A percentile compares a stretch with the other conserved stretches of the same genome.
These are phyloP conservation scores for Ctenoplectra terminalis DNA, from an alignment of 1,140 invertebrate species.

Conservation along the genomic window DNA sequence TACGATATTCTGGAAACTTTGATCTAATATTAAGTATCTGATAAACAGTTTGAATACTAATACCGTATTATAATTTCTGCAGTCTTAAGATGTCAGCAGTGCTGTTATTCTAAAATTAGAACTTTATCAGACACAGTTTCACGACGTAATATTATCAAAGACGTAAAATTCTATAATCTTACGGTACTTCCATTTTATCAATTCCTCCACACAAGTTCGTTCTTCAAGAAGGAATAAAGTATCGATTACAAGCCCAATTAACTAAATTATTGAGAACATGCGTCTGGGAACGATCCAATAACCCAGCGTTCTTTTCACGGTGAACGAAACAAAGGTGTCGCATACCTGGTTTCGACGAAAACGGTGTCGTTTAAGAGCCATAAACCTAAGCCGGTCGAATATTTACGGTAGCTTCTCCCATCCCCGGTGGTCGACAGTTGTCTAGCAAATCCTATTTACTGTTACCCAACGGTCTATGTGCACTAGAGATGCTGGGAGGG, in stretches of 20 bases:
- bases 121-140: no score
- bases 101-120: no score
- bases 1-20: no score
- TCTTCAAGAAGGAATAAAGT: no score
- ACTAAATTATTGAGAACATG: not conserved
- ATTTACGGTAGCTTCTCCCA: slow-evolving; percentile 59
- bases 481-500: slow-evolving; percentile 72
- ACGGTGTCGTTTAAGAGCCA: slow-evolving; percentile 62
- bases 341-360: slow-evolving; percentile 25
- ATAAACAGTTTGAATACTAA: no score
- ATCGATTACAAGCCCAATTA: not conserved
- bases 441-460: slow-evolving; percentile 77
- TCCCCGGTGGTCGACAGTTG: slow-evolving; percentile 71
- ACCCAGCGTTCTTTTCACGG: not conserved
- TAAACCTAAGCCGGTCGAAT: slow-evolving; percentile 62
- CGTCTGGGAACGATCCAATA: not conserved
- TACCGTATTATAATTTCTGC: no score
- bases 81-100: no score
- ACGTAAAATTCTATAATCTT: no score
- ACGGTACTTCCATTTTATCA: no score
- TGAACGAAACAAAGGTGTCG: not conserved
- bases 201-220: no score
- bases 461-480: slow-evolving; percentile 67
- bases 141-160: no score
- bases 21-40: no score